Base-by-base conservation (phyloP, 2,113 vertebrate species). In the Aleadryas rufinucha region DNA sequence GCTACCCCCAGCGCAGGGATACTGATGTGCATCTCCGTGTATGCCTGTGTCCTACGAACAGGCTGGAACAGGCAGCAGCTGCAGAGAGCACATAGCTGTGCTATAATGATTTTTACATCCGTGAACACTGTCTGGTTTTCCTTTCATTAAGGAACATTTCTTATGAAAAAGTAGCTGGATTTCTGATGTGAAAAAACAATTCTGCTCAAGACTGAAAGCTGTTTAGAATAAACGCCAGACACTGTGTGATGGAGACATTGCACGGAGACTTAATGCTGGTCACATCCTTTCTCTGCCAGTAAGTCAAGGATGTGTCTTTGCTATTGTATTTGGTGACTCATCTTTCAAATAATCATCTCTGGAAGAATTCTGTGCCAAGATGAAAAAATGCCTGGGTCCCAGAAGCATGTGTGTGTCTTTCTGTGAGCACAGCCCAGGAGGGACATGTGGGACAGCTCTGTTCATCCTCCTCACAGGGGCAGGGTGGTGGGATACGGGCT, bases 311-410 rank as follows among this genome's bases (percentile, higher is more conserved):
- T 97, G 95, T 95, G 92, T 89, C 96, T 96, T 93, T 93, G 95
- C 94, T 97, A 83, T 97, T 97, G 96, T 97, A 72, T 95, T 95
- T 91, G 89, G 96, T 97, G 97, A 97, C 91, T 96, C 97, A 97
- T 97, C 96, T 92, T 94, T 96, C 96, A 96, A 90, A 95, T 89
- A 92, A 95, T 95, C 92, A 85, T 95, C 94, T 95, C 90, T 72
- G 78, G 77, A 90, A 93, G 90, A 91, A 95, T 95, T 95, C 85
- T 9, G 59, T 91, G 95, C 94, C 77, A 87, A 85, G 92, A 97
- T 72, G 84, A 94, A 80, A 83, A 95, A 94, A 59, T 37, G 66
- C 70, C 91, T 35, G 20, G 45, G 31, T 89, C 35, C 74, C 74
- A 79, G 84, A 20, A 72, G 66, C 1, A 1, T 50, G 50, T 41